These are phyloP conservation scores for Dreissena rostriformis DNA, from an alignment of 1,140 invertebrate species.

Conservation along the genomic window DNA sequence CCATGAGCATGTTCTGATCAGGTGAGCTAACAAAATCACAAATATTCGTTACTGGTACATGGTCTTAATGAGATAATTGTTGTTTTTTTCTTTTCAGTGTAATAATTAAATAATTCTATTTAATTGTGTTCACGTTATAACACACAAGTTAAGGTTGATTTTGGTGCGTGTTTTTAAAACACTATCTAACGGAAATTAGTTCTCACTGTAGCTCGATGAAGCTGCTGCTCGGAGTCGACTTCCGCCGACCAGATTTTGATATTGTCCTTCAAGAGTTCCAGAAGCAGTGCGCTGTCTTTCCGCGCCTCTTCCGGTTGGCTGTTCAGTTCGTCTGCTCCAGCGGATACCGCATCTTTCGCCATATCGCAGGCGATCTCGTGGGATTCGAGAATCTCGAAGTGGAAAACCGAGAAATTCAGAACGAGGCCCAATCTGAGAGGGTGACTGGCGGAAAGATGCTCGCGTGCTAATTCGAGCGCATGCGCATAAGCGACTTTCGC, in stretches of 20 bases:
- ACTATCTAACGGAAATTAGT: too few relatives aligned
- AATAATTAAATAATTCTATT: too few relatives aligned
- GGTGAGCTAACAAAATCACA: too few relatives aligned
- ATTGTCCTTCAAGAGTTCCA: conserved; percentile 99
- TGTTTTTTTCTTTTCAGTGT: too few relatives aligned
- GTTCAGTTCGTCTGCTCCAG: conserved; percentile 87
- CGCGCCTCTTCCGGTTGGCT: conserved; percentile 90
- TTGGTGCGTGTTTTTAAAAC: too few relatives aligned
- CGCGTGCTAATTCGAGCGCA: conserved; percentile 99
- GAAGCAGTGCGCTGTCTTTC: conserved; percentile 99
- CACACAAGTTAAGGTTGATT: too few relatives aligned
- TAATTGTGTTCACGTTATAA: too few relatives aligned
- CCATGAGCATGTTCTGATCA: too few relatives aligned
- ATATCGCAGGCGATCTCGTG: conserved; percentile 98
- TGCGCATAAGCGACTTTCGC: conserved; percentile 98
- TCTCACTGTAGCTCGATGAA: background rate
- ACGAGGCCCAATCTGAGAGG: conserved; percentile 98
- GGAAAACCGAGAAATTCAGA: conserved; percentile 99
- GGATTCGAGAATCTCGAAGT: conserved; percentile 99
- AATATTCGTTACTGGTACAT: too few relatives aligned
- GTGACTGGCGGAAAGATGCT: conserved; percentile 98
- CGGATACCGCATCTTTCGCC: conserved; percentile 92
- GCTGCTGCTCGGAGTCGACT: conserved; percentile 2
- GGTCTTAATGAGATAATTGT: too few relatives aligned
- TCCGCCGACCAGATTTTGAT: conserved; percentile 86